Evolutionary conservation across 2,113 vertebrate genomes (phyloP).

Genomic region (Forbesichthys agassizii): DNA sequence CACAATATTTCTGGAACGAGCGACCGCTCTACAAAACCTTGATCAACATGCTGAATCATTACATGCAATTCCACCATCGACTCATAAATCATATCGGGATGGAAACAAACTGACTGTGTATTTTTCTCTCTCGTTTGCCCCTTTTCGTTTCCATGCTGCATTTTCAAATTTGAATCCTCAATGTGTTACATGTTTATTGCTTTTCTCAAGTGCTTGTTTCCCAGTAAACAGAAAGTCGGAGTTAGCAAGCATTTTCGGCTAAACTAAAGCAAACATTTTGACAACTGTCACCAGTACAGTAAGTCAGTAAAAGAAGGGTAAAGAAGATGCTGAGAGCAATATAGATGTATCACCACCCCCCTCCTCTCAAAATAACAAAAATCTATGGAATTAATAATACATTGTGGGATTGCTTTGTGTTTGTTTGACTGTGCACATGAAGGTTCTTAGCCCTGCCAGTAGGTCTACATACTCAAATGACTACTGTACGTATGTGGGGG

Average conservation of each 20-base stretch:
- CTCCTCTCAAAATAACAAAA: no score
- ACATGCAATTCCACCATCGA: constrained; percentile 56
- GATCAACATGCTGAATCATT: constrained; percentile 72
- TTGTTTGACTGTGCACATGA: constrained; percentile 35
- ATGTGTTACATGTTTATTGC: constrained; percentile 42
- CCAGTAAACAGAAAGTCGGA: constrained; percentile 24
- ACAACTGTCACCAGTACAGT: constrained; percentile 44
- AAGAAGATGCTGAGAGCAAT: constrained; percentile 55
- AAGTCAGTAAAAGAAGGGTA: constrained; percentile 29
- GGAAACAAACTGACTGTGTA: constrained; percentile 13
- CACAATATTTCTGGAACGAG: constrained; percentile 61
- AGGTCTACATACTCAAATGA: constrained; percentile 35
- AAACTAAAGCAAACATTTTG: constrained; percentile 17
- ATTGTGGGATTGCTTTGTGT: constrained; percentile 56
- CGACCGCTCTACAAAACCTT: constrained; percentile 46
- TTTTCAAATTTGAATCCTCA: constrained; percentile 42
- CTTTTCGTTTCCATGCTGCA: constrained; percentile 17
- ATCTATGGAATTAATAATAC: constrained; percentile 67
- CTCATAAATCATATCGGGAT: constrained; percentile 62
- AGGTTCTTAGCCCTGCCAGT: constrained; percentile 27
- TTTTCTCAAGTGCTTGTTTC: constrained; percentile 40
- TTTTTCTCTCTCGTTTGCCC: neutral
- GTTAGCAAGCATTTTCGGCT: constrained; percentile 39
- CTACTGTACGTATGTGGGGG: constrained; percentile 33
- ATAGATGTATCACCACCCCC: constrained; percentile 1